These are phyloP conservation scores for Sebastes diaconus DNA, from an alignment of 2,797 vertebrate genomes.

Conservation along the genomic window DNA sequence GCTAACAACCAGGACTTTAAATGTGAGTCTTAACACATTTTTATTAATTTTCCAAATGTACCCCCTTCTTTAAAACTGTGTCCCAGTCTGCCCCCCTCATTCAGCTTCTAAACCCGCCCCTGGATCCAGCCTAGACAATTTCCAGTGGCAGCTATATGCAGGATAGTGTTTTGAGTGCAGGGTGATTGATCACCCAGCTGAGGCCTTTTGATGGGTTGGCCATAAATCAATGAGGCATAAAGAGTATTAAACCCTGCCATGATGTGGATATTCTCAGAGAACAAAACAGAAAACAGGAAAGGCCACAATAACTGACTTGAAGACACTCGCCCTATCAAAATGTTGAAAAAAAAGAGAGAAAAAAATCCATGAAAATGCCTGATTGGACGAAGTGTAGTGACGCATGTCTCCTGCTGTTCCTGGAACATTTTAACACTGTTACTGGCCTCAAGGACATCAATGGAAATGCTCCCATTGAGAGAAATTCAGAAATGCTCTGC, in stretches of 20 bases:
- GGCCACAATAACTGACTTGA: constrained; percentile 1
- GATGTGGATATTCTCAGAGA: constrained; percentile 40
- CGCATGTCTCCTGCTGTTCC: constrained; percentile 36
- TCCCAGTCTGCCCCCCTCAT: not conserved
- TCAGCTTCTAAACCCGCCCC: not conserved
- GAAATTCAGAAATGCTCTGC: constrained; percentile 22
- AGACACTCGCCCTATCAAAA: constrained; percentile 25
- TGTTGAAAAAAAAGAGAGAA: not conserved
- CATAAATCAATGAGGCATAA: constrained; percentile 65
- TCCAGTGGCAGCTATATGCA: constrained; percentile 16
- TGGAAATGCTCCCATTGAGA: constrained; percentile 43
- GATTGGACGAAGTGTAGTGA: constrained; percentile 48
- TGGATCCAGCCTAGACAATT: constrained; percentile 8
- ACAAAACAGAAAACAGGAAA: constrained; percentile 39
- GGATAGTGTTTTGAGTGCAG: constrained; percentile 34
- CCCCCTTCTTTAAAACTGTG: not conserved
- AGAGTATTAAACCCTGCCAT: constrained; percentile 53
- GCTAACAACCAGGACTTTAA: not conserved
- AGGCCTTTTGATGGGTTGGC: constrained; percentile 47
- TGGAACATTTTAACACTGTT: constrained; percentile 43
- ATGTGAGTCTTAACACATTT: not conserved
- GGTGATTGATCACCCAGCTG: constrained; percentile 61
- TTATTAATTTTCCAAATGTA: not conserved
- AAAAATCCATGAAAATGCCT: not conserved
- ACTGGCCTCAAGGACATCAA: constrained; percentile 54